Percentiles rank a stretch among this genome's conserved stretches.
Conservation (phyloP, 2,113 vertebrate genomes). For the Mastomys natalensis region DNA sequence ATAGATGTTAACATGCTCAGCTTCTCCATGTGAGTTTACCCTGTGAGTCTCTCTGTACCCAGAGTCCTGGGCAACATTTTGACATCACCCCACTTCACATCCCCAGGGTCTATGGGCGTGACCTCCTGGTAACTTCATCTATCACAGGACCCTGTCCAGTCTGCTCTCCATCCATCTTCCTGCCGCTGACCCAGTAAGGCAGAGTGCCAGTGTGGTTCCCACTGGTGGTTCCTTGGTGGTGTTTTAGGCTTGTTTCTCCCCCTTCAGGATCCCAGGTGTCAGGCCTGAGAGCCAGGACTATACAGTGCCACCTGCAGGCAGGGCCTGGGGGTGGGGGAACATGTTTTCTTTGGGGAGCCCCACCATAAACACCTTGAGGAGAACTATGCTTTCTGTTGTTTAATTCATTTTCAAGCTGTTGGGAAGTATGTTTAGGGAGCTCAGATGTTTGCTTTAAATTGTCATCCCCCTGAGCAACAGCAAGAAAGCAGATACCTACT, state of each 20-base stretch:
- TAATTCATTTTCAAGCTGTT: slow-evolving; percentile 69
- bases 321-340: no score
- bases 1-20: no score
- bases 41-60: neutral
- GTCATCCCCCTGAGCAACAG: neutral
- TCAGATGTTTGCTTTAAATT: slow-evolving; percentile 65
- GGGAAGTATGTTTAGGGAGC: slow-evolving; percentile 72
- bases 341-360: neutral
- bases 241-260: neutral
- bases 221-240: no score
- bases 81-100: neutral
- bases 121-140: rapidly evolving
- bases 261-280: neutral
- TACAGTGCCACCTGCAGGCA: no score
- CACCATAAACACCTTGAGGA: neutral
- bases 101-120: rapidly evolving
- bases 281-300: neutral
- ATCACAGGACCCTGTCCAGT: neutral
- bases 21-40: neutral
- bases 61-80: neutral
- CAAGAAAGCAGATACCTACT: neutral
- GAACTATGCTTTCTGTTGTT: neutral
- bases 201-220: neutral
- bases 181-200: neutral
- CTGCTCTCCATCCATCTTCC: neutral